Conservation (phyloP, 2,888 invertebrate species). For the Anarsia innoxiella region DNA sequence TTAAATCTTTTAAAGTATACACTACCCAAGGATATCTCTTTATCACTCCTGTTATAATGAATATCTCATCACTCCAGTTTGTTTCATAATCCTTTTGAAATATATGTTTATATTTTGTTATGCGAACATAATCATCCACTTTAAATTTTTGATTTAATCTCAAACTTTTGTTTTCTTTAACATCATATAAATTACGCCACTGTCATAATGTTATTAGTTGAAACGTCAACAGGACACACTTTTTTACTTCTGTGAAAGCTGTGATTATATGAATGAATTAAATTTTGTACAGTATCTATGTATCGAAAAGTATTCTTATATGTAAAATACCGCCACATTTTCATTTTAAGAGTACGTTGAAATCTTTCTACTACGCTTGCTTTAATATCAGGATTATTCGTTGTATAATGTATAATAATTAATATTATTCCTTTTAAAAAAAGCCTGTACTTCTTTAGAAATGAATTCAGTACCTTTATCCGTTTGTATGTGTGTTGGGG, state of each 20-base stretch:
- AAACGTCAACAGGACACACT: slow-evolving; percentile 20
- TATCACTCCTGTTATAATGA: slow-evolving; percentile 14
- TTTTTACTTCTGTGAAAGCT: slow-evolving; percentile 19
- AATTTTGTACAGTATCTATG: slow-evolving; percentile 12
- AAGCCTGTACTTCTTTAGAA: slow-evolving; percentile 3
- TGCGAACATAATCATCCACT: slow-evolving; percentile 20
- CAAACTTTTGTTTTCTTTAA: neutral
- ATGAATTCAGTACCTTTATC: slow-evolving; percentile 10
- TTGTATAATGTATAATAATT: slow-evolving; percentile 8
- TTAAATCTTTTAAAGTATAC: slow-evolving; percentile 21
- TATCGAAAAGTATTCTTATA: slow-evolving; percentile 12
- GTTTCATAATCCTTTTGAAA: slow-evolving; percentile 27
- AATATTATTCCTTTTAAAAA: slow-evolving; percentile 8
- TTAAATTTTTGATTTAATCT: slow-evolving; percentile 6
- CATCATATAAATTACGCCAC: slow-evolving; percentile 18
- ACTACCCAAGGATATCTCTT: slow-evolving; percentile 17
- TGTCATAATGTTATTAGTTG: slow-evolving; percentile 20
- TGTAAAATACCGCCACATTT: slow-evolving; percentile 15
- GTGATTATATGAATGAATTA: slow-evolving; percentile 17
- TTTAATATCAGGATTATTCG: slow-evolving; percentile 10
- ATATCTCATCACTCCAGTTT: slow-evolving; percentile 29
- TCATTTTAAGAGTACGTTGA: slow-evolving; percentile 13
- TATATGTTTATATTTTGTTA: slow-evolving; percentile 25
- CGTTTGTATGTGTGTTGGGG: slow-evolving; percentile 8
- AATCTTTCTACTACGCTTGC: slow-evolving; percentile 7